phyloP scores from a whole-genome alignment of 2,113 vertebrate genomes.

The Oenanthe melanoleuca region DNA sequence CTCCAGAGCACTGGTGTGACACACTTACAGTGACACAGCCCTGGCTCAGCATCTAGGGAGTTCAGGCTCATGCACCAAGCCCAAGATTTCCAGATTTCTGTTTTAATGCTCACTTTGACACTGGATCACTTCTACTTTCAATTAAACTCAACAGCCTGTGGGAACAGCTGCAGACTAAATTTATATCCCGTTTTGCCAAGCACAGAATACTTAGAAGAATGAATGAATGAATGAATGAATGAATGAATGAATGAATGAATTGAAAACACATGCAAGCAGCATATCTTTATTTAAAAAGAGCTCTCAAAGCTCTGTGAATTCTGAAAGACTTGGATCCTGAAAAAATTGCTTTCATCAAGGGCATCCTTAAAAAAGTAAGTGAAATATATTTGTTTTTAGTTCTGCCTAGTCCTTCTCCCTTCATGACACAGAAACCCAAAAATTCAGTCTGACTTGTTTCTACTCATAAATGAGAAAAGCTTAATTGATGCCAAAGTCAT shows the following conservation, averaged over 20 bases:
- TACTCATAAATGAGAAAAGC: background rate
- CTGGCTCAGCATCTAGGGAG: background rate
- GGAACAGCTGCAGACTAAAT: conserved; percentile 8
- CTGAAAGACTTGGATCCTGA: background rate
- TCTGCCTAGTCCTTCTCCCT: background rate
- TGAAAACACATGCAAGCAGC: background rate
- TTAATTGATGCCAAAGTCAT: background rate
- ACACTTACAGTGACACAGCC: fast-evolving
- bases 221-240: background rate
- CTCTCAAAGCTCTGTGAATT: background rate
- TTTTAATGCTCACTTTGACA: background rate
- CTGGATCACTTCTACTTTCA: background rate
- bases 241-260: background rate
- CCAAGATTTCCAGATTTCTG: background rate
- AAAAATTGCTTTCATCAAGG: background rate
- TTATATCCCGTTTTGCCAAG: background rate
- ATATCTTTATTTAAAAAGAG: background rate
- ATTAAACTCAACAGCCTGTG: conserved; percentile 2
- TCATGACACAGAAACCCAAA: background rate
- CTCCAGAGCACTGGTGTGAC: background rate
- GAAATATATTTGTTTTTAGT: background rate
- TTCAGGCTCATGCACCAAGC: background rate
- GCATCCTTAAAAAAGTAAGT: background rate
- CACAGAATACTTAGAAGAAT: background rate
- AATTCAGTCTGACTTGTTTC: background rate